Base-by-base conservation (phyloP, 2,113 vertebrate species). In the Oreochromis niloticus region DNA sequence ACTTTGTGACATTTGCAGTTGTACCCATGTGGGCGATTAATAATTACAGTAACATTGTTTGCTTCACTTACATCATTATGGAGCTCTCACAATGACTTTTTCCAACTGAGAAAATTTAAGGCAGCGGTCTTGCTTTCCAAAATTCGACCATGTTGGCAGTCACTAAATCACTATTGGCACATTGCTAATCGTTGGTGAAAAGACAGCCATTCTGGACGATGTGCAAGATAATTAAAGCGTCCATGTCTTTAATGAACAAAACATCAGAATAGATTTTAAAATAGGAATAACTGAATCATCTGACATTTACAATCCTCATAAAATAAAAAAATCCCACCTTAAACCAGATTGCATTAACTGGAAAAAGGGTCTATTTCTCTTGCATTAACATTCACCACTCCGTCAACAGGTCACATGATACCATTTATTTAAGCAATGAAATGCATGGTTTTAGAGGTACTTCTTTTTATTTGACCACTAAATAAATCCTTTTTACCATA, bases 1-100 rank as follows among this genome's bases (percentile, higher is more conserved):
- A 83, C 85, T 90, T 3, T n/a, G 66, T 91, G 91, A 92, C 91
- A 93, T 90, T 93, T 93, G 57, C 85, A 4, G 34, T 87, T 50
- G 79, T 59, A 50, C 85, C 90, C 88, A 71, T 83, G 92, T 90
- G 87, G 85, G 84, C 48, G 86, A 92, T 89, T 91, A 89, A 91
- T 85, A 87, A 84, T 87, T n/a, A 1, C 85, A 9, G n/a, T 54
- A 71, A 86, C 80, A 50, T 39, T 87, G 91, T 90, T 94, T 86
- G 80, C 87, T 80, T 75, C 59, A 10, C 82, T 88, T 14, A 32
- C 59, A 9, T 92, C 86, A 85, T 93, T 57, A 85, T 5, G 36
- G 34, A 39, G 61, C 61, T 55, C 66, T 59, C 46, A 43, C 57
- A 9, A 2, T 39, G 27, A 59, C 11, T 14, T 83, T 22, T 46